Evolutionary conservation across 2,797 vertebrate species (phyloP), one percentile per base, ranked within the genome.

Genomic region (Platyrinchus mystaceus): DNA sequence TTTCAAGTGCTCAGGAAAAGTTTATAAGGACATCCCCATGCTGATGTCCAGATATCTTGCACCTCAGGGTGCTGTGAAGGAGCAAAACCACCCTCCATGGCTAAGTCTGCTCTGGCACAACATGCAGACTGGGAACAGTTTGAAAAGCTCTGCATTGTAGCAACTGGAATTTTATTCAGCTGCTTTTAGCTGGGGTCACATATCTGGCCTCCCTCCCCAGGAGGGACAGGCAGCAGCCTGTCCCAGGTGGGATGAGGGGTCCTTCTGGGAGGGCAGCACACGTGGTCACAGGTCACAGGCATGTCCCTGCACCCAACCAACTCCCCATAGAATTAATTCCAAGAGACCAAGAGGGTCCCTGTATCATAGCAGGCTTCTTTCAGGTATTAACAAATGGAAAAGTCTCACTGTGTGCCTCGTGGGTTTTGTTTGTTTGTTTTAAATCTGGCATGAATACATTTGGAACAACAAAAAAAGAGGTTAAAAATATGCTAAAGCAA

Each of bases 401-500:
- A 92, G 28, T 20, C 87, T 85, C 90, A 26, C 49, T 3, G 0
- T 43, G 66, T 0, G 0, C 66, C 89, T 84, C 1, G 39, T 5
- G 37, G 66, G 50, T 44, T 84, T 87, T 36, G 89, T 90, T 95
- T 90, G 84, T 34, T 89, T 74, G n/a, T 13, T 86, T 69, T 21
- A 79, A 84, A 87, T 27, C 84, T 81, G 90, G 82, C 62, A 2
- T 9, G 62, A 75, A 78, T 11, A 2, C 69, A 6, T 75, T 92
- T 84, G 73, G 92, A 96, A 78, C 66, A 59, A 66, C 36, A 71
- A 26, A 50, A 77, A 55, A 59, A 50, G 49, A 92, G 91, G 91
- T 92, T 95, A 96, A 95, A 94, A 95, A 95, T 92, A 95, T 0
- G 18, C 94, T 37, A 67, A 52, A 79, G 76, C 91, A 96, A 96